A percentile compares a stretch with the other conserved stretches of the same genome.
Conservation (phyloP, 2,888 invertebrate genomes). For the Ophion slaviceki region DNA sequence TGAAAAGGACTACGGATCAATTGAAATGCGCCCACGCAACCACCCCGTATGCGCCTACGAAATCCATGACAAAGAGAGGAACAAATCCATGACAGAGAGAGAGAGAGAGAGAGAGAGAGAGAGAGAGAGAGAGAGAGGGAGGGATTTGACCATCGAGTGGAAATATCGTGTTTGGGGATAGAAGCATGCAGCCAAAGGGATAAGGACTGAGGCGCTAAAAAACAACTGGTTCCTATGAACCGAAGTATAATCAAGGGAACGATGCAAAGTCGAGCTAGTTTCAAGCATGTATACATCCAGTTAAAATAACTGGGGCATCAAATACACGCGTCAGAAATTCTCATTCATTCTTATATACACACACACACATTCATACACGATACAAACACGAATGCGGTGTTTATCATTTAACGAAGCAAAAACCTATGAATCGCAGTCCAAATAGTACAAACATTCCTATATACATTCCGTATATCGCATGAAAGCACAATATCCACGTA, state of each 20-base stretch:
- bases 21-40: constrained; percentile 3
- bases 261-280: constrained; percentile 35
- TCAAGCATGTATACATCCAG: constrained; percentile 17
- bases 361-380: too few species aligned
- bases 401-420: neutral
- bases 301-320: constrained; percentile 51
- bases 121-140: constrained; percentile 4
- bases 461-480: neutral
- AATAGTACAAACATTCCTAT: constrained; percentile 33
- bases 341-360: neutral
- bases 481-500: constrained; percentile 31
- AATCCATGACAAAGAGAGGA: constrained; percentile 9
- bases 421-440: neutral
- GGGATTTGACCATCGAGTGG: constrained; percentile 43
- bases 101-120: neutral
- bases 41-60: neutral
- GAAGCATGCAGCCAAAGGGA: constrained; percentile 37
- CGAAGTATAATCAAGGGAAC: constrained; percentile 41
- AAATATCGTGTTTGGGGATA: constrained; percentile 41
- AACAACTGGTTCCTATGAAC: constrained; percentile 25
- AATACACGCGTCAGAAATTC: constrained; percentile 40
- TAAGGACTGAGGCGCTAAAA: constrained; percentile 33
- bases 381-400: too few species aligned
- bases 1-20: constrained; percentile 3
- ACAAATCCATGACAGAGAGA: constrained; percentile 3